Conservation (phyloP, 2,888 invertebrate species). For the Platycnemis pennipes region DNA sequence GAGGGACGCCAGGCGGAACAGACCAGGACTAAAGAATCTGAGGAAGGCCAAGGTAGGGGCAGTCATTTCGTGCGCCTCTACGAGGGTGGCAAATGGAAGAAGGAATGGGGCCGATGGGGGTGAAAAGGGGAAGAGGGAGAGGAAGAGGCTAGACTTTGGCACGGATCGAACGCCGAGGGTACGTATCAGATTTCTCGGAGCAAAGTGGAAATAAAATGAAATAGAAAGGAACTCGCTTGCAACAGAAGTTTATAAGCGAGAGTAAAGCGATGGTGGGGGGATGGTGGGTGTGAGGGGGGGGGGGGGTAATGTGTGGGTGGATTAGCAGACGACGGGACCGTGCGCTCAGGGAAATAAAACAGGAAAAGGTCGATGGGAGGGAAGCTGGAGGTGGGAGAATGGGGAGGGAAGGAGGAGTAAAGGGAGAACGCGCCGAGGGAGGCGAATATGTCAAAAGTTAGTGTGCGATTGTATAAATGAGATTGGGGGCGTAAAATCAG, state of each 20-base stretch:
- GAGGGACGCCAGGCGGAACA: not conserved
- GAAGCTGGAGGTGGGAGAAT: too few relatives aligned
- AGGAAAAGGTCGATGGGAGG: not conserved
- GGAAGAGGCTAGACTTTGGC: not conserved
- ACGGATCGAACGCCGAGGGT: constrained; percentile 40
- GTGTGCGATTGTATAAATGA: constrained; percentile 52
- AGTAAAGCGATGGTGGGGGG: not conserved
- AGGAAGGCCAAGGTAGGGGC: not conserved
- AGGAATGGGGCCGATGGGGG: not conserved
- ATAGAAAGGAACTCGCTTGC: not conserved
- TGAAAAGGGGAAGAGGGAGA: not conserved
- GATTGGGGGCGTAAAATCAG: constrained; percentile 34
- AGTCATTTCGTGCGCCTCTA: not conserved
- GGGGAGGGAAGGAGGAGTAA: too few relatives aligned
- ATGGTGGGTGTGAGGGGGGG: not conserved
- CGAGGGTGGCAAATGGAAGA: not conserved
- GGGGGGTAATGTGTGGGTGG: not conserved
- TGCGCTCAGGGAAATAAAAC: not conserved
- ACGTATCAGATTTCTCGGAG: constrained; percentile 42
- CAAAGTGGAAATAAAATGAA: constrained; percentile 42
- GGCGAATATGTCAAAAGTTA: constrained; percentile 34
- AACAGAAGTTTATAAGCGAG: constrained; percentile 31
- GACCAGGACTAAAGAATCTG: not conserved
- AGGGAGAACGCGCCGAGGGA: not conserved
- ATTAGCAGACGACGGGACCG: constrained; percentile 13